Evolutionary conservation across 2,888 invertebrate genomes (phyloP).

Genomic region (Napeogenes sylphis): DNA sequence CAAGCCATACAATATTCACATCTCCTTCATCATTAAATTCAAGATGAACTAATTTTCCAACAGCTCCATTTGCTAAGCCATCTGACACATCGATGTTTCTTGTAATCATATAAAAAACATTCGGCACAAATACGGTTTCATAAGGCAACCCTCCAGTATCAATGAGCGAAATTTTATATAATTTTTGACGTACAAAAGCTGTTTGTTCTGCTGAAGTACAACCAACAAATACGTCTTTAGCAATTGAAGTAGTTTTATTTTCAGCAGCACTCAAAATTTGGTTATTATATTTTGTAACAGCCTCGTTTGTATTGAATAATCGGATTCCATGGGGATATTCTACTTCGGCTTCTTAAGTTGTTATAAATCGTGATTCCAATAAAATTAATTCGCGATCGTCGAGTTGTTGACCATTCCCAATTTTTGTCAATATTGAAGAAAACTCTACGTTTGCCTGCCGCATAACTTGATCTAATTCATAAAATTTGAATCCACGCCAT

Average conservation of each 20-base stretch:
- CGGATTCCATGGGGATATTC: no score
- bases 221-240: background rate
- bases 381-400: conserved; percentile 17
- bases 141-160: conserved; percentile 34
- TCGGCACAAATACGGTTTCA: conserved; percentile 29
- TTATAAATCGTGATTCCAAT: no score
- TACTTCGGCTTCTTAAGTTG: no score
- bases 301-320: no score
- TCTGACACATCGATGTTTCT: conserved; percentile 35
- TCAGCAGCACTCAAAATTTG: no score
- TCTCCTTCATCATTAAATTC: conserved; percentile 28
- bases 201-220: background rate
- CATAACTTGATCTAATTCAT: conserved; percentile 27
- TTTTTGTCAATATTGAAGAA: conserved; percentile 28
- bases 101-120: conserved; percentile 31
- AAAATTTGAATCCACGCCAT: conserved; percentile 29
- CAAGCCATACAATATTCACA: conserved; percentile 30
- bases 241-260: no score
- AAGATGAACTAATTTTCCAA: conserved; percentile 32
- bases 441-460: conserved; percentile 25
- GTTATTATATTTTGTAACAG: no score
- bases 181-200: no score
- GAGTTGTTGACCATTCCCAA: conserved; percentile 27
- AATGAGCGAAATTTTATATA: conserved; percentile 32
- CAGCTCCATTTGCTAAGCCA: conserved; percentile 34